Base-by-base conservation (phyloP, 1,140 invertebrate species). In the Orius laevigatus region DNA sequence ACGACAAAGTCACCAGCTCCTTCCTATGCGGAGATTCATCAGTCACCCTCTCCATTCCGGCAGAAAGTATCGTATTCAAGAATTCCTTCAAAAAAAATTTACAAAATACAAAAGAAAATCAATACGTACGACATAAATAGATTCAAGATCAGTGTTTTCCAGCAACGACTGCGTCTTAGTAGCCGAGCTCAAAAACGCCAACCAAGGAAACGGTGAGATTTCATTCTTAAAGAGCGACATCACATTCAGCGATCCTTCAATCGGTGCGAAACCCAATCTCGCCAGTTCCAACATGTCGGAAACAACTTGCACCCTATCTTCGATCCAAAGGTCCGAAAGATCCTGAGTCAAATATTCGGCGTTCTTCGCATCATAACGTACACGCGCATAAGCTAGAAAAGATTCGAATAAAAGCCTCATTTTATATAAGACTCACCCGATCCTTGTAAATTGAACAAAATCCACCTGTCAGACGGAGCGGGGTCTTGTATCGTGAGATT, bases 211-310 rank as follows among this genome's bases (percentile, higher is more conserved):
- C 1, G 48, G 48, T 1, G 48, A 44, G 12, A 40, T 2, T 16
- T 50, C 48, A 15, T 33, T 41, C 35, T 43, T 35, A 15, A 50
- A 50, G 10, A 33, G 33, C 16, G 41, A 32, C 25, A 50, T 33
- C 8, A 41, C 32, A 25, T 50, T 42, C 12, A 50, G 16, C 10
- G 48, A 40, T 2, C 34, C 40, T 9, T 40, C 31, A 18, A 50
- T 36, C 5, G 48, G 48, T 3, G 41, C 15, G 10, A 43, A 42
- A 6, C 48, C 48, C 2, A 50, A 41, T 1, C 41, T 8, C 5
- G 81, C 81, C 32, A 91, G 66, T 52, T 76, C 78, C 49, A 85
- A 70, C 1, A 80, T 72, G 62, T 91, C 87, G 31, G 82, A 76
- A 19, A 91, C 69, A 2, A 90, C 64, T 63, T 90, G 85, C 0